Conservation (phyloP, 2,797 vertebrate genomes). For the Gephyroberyx darwinii region DNA sequence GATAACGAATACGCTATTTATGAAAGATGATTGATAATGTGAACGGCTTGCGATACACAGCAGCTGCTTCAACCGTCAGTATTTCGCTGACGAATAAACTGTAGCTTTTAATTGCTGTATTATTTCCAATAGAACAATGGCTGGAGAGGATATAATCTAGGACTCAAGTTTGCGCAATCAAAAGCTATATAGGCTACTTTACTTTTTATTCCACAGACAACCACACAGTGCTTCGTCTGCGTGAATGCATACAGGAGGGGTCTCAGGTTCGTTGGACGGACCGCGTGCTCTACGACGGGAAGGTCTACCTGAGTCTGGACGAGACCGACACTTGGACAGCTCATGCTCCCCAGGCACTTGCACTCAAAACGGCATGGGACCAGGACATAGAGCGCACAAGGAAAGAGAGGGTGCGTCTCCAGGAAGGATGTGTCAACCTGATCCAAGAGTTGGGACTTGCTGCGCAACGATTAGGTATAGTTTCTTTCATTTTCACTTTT, state of each 20-base stretch:
- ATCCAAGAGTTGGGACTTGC: slow-evolving; percentile 63
- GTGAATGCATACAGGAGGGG: slow-evolving; percentile 73
- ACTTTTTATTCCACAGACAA: slow-evolving; percentile 45
- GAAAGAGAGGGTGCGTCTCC: slow-evolving; percentile 53
- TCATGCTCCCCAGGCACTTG: slow-evolving; percentile 49
- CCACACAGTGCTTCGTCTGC: slow-evolving; percentile 63
- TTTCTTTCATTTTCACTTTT: no score
- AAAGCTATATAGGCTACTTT: neutral
- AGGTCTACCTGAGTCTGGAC: slow-evolving; percentile 68
- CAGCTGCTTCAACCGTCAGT: no score
- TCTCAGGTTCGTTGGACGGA: slow-evolving; percentile 62
- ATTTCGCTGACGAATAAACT: no score
- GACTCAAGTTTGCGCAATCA: neutral
- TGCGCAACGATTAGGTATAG: slow-evolving; percentile 51
- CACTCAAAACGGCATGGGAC: slow-evolving; percentile 61
- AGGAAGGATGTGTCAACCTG: slow-evolving; percentile 68
- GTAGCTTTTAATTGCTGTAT: no score
- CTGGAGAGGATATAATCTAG: neutral
- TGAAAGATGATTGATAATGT: no score
- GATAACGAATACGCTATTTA: neutral
- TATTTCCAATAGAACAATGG: no score
- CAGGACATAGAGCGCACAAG: slow-evolving; percentile 33
- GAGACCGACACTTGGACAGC: slow-evolving; percentile 62
- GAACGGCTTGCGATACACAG: no score
- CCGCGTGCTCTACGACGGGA: slow-evolving; percentile 64